Conservation (phyloP, 2,113 vertebrate species). For the Megaceryle torquata region DNA sequence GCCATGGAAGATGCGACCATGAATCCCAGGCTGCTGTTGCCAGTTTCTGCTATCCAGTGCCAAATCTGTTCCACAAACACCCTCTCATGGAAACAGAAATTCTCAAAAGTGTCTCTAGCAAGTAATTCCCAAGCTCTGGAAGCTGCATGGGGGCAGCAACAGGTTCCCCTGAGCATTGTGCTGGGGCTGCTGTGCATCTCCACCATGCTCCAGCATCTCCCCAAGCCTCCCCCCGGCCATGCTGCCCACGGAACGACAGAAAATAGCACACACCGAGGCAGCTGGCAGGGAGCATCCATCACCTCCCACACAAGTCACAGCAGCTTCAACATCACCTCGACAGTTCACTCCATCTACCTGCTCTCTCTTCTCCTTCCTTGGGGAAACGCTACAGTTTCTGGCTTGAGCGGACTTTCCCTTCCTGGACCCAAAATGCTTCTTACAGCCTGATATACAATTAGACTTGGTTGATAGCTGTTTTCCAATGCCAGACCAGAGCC, state of each 20-base stretch:
- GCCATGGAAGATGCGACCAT: rapidly evolving
- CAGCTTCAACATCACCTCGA: not conserved
- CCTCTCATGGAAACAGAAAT: not conserved
- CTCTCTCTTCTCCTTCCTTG: not conserved
- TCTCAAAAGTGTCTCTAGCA: not conserved
- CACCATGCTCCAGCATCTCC: rapidly evolving
- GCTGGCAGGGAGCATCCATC: not conserved
- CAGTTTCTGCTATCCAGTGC: not conserved
- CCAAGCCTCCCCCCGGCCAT: rapidly evolving
- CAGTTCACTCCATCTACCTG: not conserved
- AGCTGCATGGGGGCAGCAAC: rapidly evolving
- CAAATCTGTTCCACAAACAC: not conserved
- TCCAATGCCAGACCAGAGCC: not conserved
- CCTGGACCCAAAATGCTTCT: not conserved
- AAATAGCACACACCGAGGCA: not conserved
- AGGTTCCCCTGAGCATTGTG: rapidly evolving
- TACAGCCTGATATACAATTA: rapidly evolving
- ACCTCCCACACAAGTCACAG: slow-evolving; percentile 37
- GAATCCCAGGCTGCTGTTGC: not conserved
- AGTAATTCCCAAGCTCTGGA: not conserved
- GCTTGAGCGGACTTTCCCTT: not conserved
- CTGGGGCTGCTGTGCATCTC: not conserved
- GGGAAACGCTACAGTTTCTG: rapidly evolving
- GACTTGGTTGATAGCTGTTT: not conserved
- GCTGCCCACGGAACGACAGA: not conserved